These are phyloP conservation scores for Dysmachus trigonus DNA, from an alignment of 2,888 invertebrate species.

Conservation along the genomic window DNA sequence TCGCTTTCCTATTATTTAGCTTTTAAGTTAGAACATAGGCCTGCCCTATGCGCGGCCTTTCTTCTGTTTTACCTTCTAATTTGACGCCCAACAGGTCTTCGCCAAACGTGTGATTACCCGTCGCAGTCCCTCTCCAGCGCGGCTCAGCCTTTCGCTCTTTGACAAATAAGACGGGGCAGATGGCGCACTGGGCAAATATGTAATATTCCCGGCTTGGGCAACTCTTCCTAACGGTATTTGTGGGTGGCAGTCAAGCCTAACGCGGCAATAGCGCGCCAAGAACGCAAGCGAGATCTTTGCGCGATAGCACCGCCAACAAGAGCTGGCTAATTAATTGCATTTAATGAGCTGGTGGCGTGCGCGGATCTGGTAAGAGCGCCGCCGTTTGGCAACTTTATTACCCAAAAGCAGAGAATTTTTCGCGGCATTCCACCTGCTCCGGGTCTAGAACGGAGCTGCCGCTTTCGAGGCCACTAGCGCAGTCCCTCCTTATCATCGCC, in stretches of 20 bases:
- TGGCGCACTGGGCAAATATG: neutral
- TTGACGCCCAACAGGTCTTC: neutral
- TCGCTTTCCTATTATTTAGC: neutral
- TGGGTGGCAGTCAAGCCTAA: neutral
- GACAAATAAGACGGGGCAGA: neutral
- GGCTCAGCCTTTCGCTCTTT: neutral
- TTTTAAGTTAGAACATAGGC: neutral
- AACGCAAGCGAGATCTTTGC: neutral
- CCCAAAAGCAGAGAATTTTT: neutral
- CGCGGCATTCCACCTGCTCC: neutral
- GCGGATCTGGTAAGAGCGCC: neutral
- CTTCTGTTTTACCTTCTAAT: neutral
- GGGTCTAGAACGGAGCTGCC: neutral
- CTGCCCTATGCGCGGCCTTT: neutral
- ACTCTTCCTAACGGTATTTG: neutral
- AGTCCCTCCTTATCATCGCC: neutral
- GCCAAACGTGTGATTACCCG: neutral
- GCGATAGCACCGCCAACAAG: neutral
- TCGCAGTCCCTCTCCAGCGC: neutral
- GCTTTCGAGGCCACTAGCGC: neutral
- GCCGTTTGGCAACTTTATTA: neutral
- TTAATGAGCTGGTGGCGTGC: neutral
- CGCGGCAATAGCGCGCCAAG: neutral
- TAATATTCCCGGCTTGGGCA: neutral
- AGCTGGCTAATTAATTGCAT: neutral